These are phyloP conservation scores for Palythoa heliodiscus DNA, from an alignment of 92 coral and sea anemone genomes.

Conservation along the genomic window DNA sequence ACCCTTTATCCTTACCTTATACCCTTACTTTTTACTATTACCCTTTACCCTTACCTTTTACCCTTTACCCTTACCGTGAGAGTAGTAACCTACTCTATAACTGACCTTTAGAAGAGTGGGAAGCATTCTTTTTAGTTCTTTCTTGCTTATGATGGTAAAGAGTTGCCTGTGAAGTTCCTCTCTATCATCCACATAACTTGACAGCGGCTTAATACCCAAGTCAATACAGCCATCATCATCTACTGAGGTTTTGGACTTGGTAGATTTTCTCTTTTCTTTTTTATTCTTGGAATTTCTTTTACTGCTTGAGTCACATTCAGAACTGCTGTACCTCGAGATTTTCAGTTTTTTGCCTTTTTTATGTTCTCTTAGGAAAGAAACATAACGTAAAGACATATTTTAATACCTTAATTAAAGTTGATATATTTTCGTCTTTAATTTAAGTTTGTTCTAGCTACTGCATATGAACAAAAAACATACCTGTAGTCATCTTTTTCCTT, in stretches of 20 bases:
- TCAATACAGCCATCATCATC: conserved; percentile 51
- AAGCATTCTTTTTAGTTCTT: conserved; percentile 82
- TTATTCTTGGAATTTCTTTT: conserved; percentile 41
- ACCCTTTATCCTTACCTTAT: no score
- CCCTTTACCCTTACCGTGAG: no score
- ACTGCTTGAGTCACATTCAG: neutral
- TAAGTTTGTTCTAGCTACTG: neutral
- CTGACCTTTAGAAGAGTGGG: conserved; percentile 82
- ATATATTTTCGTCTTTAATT: neutral
- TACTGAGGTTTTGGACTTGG: neutral
- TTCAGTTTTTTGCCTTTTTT: conserved; percentile 23
- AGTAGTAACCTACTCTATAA: neutral
- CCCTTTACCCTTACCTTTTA: no score
- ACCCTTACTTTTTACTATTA: no score
- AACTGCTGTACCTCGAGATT: neutral
- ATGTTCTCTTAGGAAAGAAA: neutral
- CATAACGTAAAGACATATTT: neutral
- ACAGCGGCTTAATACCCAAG: conserved; percentile 73
- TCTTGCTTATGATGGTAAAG: conserved; percentile 77
- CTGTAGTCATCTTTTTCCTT: conserved; percentile 66
- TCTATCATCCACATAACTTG: conserved; percentile 79
- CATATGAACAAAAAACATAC: neutral
- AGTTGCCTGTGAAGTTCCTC: conserved; percentile 77
- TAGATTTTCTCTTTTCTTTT: conserved; percentile 53
- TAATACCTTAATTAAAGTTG: neutral